Base-by-base conservation (phyloP, 1,140 invertebrate genomes). In the Drosophila serrata region DNA sequence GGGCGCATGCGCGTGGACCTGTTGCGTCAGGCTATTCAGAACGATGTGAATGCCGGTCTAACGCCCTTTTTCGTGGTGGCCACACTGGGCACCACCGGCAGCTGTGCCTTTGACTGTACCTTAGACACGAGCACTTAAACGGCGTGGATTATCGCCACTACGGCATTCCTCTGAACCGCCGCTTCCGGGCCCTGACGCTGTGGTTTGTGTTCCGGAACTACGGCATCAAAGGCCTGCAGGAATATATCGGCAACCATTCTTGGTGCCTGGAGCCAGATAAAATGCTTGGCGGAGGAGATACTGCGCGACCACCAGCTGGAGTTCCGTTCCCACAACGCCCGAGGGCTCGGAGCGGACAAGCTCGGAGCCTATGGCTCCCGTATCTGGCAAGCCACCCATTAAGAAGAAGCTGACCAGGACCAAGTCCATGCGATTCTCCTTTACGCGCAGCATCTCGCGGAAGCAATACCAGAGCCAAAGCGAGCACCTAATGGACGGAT, bases 151-250 rank as follows among this genome's bases (percentile, higher is more conserved):
- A 98, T 82, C 94, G 95, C 82, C 97, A 99, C 91, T 99, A 98
- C 96, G 97, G 97, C 4, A 97, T 99, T 59, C 97, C 98, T 0
- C 91, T 99, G 35, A 97, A 96, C 82, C 93, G 98, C 58, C 93
- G 98, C 56, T 99, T 99, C 85, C 94, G 98, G 5, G 95, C 97
- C 0, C 92, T 98, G 3, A 98, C 98, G 91, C 92, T 98, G 12
- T 98, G 97, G 97, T 98, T 98, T 92, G 95, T 98, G 0, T 95
- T 98, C 64, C 93, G 97, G 46, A 95, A 94, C 39, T 98, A 98
- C 84, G 98, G 98, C 1, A 94, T 98, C 1, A 94, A 94, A 37
- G 97, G 97, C 4, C 92, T 99, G 3, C 97, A 97, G 85, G 94
- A 94, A 27, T 98, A 98, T 84, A 97, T 98, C 49, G 93, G 97